Evolutionary conservation across 2,888 invertebrate species (phyloP).

Genomic region (Amiota communis): DNA sequence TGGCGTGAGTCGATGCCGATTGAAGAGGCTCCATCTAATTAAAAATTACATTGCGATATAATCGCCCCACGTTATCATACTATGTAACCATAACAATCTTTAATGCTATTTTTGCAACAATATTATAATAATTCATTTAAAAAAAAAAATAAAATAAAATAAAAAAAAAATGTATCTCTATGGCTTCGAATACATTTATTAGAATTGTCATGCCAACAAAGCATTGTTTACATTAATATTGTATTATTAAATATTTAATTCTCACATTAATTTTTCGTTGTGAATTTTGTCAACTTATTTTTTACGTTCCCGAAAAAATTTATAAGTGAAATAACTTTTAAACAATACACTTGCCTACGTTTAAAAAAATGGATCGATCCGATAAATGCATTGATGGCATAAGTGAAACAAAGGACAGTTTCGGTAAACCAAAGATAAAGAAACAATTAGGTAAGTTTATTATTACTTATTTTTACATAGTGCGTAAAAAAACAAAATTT

Average conservation of each 20-base stretch:
- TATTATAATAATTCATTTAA: too few species aligned
- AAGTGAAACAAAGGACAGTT: constrained; percentile 52
- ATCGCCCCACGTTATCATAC: too few species aligned
- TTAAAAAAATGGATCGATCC: constrained; percentile 32
- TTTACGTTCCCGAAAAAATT: too few species aligned
- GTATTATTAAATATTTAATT: neutral
- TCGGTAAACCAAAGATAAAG: constrained; percentile 56
- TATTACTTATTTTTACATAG: neutral
- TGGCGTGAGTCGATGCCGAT: too few species aligned
- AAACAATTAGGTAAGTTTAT: constrained; percentile 54
- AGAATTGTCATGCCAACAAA: neutral
- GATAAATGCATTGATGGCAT: constrained; percentile 20
- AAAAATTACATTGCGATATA: too few species aligned
- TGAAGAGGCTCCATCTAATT: too few species aligned
- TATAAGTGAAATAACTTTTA: too few species aligned
- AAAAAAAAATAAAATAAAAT: too few species aligned
- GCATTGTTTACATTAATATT: neutral
- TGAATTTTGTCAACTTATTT: too few species aligned
- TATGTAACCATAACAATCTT: too few species aligned
- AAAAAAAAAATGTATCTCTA: constrained; percentile 7
- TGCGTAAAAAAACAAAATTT: neutral
- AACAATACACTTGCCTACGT: neutral
- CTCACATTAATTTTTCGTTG: too few species aligned
- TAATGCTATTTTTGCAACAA: too few species aligned
- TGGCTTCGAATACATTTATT: neutral